Evolutionary conservation across 2,888 invertebrate species (phyloP).

Genomic region (Caenorhabditis sulstoni): DNA sequence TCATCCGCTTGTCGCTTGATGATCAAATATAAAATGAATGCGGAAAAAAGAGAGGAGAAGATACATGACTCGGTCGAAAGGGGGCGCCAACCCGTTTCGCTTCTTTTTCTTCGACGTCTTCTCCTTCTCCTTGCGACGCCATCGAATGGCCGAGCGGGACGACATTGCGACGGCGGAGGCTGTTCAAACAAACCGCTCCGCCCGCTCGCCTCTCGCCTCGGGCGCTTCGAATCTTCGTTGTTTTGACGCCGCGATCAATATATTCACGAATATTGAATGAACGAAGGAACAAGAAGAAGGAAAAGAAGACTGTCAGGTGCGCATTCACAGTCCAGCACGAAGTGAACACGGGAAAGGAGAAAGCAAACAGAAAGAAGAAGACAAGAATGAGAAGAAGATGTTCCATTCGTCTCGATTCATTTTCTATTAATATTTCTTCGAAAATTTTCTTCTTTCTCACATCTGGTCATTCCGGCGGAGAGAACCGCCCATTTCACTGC

Average conservation of each 20-base stretch:
- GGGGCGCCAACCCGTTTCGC: conserved; percentile 40
- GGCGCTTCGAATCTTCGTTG: conserved; percentile 36
- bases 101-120: conserved; percentile 25
- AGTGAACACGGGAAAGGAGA: conserved; percentile 1
- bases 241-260: conserved; percentile 28
- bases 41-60: conserved; percentile 40
- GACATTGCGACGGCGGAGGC: conserved; percentile 1
- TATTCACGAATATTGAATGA: conserved; percentile 43
- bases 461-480: conserved; percentile 28
- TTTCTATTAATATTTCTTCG: background rate
- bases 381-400: background rate
- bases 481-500: conserved; percentile 12
- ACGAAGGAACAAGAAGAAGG: background rate
- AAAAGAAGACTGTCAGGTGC: too few relatives aligned
- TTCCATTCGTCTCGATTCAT: conserved; percentile 10
- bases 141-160: conserved; percentile 8
- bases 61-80: conserved; percentile 44
- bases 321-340: conserved; percentile 9
- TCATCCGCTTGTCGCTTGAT: conserved; percentile 31
- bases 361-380: conserved; percentile 20
- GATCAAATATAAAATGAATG: conserved; percentile 56
- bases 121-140: conserved; percentile 28
- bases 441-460: conserved; percentile 12
- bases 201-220: conserved; percentile 28
- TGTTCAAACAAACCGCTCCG: conserved; percentile 52